Evolutionary conservation across 2,113 vertebrate species (phyloP).

Genomic region (Brachypodius melanocephalos): DNA sequence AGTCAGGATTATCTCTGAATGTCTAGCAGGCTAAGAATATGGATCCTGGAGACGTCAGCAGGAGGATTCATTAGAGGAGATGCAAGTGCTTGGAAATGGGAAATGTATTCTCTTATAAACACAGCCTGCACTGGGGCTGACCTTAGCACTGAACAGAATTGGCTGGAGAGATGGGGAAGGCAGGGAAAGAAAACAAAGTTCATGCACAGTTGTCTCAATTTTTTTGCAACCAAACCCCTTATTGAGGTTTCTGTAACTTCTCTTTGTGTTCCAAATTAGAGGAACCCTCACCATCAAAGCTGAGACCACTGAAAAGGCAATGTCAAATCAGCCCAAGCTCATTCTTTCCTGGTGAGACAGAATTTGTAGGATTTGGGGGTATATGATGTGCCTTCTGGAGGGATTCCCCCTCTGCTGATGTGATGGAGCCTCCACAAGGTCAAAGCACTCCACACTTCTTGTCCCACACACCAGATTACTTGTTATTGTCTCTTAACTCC

Average conservation of each 20-base stretch:
- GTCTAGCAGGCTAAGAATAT: conserved; percentile 34
- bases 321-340: background rate
- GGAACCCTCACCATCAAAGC: background rate
- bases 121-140: conserved; percentile 60
- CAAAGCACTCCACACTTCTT: background rate
- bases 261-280: background rate
- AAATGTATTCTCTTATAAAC: conserved; percentile 53
- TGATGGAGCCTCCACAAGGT: background rate
- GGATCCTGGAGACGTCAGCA: conserved; percentile 42
- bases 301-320: background rate
- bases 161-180: background rate
- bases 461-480: background rate
- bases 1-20: conserved; percentile 62
- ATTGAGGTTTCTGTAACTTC: background rate
- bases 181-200: conserved; percentile 7
- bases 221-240: background rate
- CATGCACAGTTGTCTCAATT: accelerated
- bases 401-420: background rate
- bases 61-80: conserved; percentile 57
- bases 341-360: background rate
- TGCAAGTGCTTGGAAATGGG: conserved; percentile 43
- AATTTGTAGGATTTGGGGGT: background rate
- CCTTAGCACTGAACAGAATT: conserved; percentile 22
- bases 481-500: background rate
- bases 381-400: accelerated